Conservation (phyloP, 1,140 invertebrate species). For the Probaryconus sp. region DNA sequence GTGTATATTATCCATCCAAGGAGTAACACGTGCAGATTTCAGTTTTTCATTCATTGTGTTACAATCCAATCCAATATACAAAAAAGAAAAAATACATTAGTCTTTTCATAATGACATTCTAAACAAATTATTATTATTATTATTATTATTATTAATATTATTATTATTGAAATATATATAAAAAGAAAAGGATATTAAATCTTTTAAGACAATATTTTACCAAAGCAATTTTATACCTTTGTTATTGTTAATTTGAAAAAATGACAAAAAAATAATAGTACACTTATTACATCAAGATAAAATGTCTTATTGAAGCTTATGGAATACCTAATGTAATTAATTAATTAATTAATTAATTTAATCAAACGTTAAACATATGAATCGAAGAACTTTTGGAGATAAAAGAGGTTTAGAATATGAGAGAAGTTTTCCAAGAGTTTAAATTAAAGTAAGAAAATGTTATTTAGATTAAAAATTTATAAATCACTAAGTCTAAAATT, state of each 20-base stretch:
- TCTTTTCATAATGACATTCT: conserved; percentile 66
- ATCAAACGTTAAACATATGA: conserved; percentile 7
- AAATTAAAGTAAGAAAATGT: too few species aligned
- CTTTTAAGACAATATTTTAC: too few species aligned
- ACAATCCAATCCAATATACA: conserved; percentile 80
- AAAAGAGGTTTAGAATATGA: conserved; percentile 23
- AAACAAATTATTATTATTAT: conserved; percentile 8
- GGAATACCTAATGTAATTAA: too few species aligned
- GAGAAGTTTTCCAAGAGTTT: conserved; percentile 20
- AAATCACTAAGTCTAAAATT: too few species aligned
- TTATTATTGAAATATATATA: too few species aligned
- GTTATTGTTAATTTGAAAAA: too few species aligned
- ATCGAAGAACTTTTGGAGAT: not conserved
- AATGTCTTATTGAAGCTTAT: not conserved
- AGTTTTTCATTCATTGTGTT: conserved; percentile 79
- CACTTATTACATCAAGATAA: too few species aligned
- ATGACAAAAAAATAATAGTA: too few species aligned
- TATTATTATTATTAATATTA: conserved; percentile 5
- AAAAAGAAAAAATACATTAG: conserved; percentile 80
- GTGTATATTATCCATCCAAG: conserved; percentile 77
- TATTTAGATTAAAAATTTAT: too few species aligned
- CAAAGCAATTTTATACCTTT: too few species aligned
- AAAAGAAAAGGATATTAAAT: too few species aligned
- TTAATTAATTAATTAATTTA: too few species aligned
- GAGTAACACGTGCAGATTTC: conserved; percentile 78